Conservation (phyloP, 2,113 vertebrate species). For the Pteropus alecto region DNA sequence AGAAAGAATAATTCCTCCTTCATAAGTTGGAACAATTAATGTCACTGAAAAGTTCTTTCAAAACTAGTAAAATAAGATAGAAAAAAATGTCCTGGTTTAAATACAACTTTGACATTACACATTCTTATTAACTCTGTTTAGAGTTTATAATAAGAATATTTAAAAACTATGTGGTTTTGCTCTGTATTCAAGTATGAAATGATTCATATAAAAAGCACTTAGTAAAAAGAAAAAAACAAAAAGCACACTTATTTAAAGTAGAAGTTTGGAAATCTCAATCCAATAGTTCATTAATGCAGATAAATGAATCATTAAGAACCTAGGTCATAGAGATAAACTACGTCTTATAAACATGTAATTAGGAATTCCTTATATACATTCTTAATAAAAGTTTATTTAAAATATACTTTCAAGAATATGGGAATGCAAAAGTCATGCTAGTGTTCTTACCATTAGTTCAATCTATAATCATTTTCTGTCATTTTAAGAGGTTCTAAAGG, state of each 20-base stretch:
- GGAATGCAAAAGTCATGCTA: not conserved
- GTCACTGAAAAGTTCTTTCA: not conserved
- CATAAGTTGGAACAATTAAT: not conserved
- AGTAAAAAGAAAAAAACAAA: not conserved
- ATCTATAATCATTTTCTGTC: not conserved
- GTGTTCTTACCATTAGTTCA: not conserved
- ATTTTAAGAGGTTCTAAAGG: not conserved
- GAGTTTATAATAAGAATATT: not conserved
- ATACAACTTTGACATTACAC: not conserved
- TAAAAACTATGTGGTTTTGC: conserved; percentile 4
- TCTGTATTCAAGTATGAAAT: not conserved
- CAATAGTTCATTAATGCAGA: not conserved
- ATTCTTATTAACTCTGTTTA: not conserved
- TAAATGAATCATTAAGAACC: not conserved
- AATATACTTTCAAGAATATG: not conserved
- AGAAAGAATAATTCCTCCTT: not conserved
- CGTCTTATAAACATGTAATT: not conserved
- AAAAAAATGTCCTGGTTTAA: not conserved
- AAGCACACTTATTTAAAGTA: not conserved
- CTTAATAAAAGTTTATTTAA: not conserved
- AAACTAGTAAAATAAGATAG: conserved; percentile 1
- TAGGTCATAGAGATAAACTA: not conserved
- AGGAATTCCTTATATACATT: not conserved
- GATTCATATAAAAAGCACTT: conserved; percentile 24
- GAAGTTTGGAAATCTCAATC: not conserved